phyloP scores from a whole-genome alignment of 2,888 invertebrate species.

The Dysmachus trigonus region DNA sequence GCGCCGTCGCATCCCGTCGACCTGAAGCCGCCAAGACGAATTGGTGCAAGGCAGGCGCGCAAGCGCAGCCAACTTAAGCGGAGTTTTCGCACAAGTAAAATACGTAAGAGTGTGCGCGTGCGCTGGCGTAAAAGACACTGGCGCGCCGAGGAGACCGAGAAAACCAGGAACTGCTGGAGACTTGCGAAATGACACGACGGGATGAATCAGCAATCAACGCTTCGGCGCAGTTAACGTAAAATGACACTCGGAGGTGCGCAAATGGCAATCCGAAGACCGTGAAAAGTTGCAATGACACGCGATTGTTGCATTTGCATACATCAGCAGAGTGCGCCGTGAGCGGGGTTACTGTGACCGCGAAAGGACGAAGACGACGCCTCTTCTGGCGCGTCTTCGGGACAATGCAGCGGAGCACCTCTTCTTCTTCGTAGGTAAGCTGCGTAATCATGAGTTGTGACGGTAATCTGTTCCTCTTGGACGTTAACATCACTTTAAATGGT shows the following conservation, averaged over 20 bases:
- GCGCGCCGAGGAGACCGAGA: neutral
- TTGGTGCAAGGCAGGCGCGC: neutral
- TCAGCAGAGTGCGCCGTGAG: neutral
- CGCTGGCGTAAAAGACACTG: neutral
- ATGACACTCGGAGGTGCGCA: slow-evolving; percentile 14
- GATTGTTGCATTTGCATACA: slow-evolving; percentile 21
- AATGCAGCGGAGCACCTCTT: neutral
- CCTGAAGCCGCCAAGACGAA: neutral
- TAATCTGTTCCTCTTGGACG: slow-evolving; percentile 5
- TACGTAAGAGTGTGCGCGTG: neutral
- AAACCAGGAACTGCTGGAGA: slow-evolving; percentile 4
- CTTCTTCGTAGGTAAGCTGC: neutral
- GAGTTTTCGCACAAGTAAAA: neutral
- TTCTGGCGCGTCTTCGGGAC: neutral
- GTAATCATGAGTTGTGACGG: slow-evolving; percentile 5
- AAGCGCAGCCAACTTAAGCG: neutral
- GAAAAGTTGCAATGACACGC: slow-evolving; percentile 30
- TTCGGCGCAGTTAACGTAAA: neutral
- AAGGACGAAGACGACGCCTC: neutral
- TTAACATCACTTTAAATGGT: slow-evolving; percentile 15
- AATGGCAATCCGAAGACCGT: slow-evolving; percentile 20
- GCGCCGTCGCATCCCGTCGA: neutral
- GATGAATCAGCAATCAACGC: slow-evolving; percentile 18
- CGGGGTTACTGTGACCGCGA: neutral
- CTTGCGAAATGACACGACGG: neutral